Conservation (phyloP, 2,797 vertebrate species). For the Rhabdomys pumilio region DNA sequence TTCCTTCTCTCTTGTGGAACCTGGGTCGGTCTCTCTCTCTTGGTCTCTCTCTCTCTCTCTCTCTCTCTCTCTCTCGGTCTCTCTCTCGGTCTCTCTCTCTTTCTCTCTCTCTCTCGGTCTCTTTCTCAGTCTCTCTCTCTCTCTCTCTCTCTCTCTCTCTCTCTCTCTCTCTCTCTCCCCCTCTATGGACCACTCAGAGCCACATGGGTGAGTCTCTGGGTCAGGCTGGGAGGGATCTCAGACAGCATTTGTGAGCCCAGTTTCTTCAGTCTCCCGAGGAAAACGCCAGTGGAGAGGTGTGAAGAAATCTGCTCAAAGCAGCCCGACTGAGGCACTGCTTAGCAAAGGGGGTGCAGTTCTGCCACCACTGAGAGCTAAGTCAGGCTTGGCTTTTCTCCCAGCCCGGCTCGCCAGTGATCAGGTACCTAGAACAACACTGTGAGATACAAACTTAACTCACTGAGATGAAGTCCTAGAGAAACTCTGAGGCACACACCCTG, state of each 20-base stretch:
- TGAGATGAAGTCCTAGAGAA: not conserved
- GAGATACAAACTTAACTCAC: not conserved
- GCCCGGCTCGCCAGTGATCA: not conserved
- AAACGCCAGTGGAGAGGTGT: not conserved
- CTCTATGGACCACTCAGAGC: not conserved
- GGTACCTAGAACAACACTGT: not conserved
- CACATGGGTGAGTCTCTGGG: too few species aligned
- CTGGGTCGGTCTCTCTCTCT: not conserved
- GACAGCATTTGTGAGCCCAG: not conserved
- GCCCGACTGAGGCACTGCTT: not conserved
- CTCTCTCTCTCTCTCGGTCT: not conserved
- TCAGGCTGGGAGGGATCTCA: not conserved
- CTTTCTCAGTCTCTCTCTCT: too few species aligned
- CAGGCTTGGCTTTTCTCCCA: not conserved
- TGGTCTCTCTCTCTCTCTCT: not conserved
- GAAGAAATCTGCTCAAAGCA: not conserved
- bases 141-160: too few species aligned
- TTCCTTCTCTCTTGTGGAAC: not conserved
- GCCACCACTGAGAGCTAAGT: not conserved
- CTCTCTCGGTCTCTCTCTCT: too few species aligned
- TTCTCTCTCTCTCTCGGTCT: too few species aligned
- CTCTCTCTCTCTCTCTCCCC: not conserved
- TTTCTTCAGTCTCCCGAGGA: not conserved
- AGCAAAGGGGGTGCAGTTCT: accelerated
- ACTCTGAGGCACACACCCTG: not conserved